phyloP scores from a whole-genome alignment of 2,113 vertebrate species.

The Chrysemys picta region DNA sequence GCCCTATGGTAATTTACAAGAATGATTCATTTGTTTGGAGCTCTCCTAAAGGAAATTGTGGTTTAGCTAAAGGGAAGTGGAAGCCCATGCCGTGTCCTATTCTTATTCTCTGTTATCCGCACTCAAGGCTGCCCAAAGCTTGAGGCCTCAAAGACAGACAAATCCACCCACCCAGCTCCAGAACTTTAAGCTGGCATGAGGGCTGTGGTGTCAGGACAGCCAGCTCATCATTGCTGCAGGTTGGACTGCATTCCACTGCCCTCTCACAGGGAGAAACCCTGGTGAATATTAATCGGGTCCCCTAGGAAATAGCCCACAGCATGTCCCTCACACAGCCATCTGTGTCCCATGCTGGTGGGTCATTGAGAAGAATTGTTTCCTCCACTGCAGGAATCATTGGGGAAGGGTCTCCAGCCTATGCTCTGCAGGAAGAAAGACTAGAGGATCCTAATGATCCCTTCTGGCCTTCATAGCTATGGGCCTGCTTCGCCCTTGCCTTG shows the following conservation, averaged over 20 bases:
- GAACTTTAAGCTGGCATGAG: no score
- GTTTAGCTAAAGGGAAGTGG: background rate
- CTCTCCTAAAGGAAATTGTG: background rate
- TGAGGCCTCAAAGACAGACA: background rate
- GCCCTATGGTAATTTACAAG: background rate
- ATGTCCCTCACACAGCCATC: background rate
- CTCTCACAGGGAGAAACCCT: background rate
- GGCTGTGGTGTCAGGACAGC: no score
- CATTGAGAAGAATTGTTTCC: background rate
- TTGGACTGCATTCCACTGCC: background rate
- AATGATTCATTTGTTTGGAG: background rate
- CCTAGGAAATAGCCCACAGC: background rate
- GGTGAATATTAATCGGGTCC: background rate
- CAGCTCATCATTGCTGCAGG: no score
- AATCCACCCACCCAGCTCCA: fast-evolving
- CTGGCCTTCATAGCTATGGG: background rate
- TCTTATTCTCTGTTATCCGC: background rate
- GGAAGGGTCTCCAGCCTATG: background rate
- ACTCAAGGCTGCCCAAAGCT: background rate
- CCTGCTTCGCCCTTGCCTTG: background rate
- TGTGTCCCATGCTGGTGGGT: background rate
- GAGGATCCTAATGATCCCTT: background rate
- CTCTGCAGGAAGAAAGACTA: background rate
- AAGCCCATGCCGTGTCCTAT: background rate
- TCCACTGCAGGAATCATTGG: background rate